A percentile compares a stretch with the other conserved stretches of the same genome.
These are phyloP conservation scores for Saguinus imperator DNA, from an alignment of 2,113 vertebrate species.

Conservation along the genomic window DNA sequence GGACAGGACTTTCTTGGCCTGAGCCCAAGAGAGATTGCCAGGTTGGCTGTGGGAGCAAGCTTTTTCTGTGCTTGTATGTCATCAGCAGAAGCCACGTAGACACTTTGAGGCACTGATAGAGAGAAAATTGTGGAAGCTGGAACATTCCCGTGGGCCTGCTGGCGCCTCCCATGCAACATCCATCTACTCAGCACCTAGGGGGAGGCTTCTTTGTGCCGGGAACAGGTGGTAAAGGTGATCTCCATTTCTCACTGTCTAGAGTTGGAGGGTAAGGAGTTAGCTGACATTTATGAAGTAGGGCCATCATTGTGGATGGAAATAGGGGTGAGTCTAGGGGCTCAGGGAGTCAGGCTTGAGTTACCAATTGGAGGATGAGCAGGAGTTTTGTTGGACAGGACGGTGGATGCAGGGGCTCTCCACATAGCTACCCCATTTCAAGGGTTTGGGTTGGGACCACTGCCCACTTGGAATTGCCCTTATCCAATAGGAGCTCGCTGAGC, in stretches of 20 bases:
- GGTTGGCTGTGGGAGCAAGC: constrained; percentile 58
- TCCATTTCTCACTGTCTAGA: neutral
- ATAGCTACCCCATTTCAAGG: neutral
- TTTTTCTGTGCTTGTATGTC: constrained; percentile 43
- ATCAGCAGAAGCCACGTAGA: constrained; percentile 42
- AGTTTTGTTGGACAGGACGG: neutral
- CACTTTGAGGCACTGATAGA: neutral
- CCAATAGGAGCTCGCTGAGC: neutral
- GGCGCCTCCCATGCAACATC: neutral
- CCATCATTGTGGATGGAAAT: neutral
- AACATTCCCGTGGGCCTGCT: neutral
- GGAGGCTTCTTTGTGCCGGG: neutral
- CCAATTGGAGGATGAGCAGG: neutral
- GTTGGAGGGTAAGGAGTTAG: neutral
- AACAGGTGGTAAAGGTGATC: neutral
- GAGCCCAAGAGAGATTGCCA: constrained; percentile 63
- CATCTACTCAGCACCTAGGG: constrained; percentile 25
- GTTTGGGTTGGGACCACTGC: neutral
- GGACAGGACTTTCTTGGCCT: constrained; percentile 52
- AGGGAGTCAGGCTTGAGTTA: neutral
- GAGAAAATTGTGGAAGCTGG: constrained; percentile 48
- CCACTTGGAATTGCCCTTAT: neutral
- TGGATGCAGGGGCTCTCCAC: too few species aligned
- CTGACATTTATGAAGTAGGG: neutral
- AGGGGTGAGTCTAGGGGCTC: neutral